Evolutionary conservation across 2,888 invertebrate genomes (phyloP), one percentile per base, ranked within the genome.

Genomic region (Noctua janthe): DNA sequence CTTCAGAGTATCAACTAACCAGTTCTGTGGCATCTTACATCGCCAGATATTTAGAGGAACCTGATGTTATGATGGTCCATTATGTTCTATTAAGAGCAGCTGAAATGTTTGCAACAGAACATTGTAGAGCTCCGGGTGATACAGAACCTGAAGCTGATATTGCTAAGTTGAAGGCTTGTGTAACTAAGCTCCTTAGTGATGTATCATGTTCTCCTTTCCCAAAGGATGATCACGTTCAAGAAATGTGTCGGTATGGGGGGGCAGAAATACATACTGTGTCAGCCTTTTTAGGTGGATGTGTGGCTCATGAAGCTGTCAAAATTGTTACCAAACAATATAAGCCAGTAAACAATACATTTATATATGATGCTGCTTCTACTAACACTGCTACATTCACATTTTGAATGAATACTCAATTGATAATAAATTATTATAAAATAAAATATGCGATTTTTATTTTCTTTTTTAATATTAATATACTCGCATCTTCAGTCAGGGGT

Each of bases 251-350:
- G 56, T 99, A 99, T 95, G 99, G 99, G 20, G 99, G 99, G 17
- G 98, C 99, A 17, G 99, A 99, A 95, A 97, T 99, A 82, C 99
- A 99, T 95, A 98, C 99, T 54, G 98, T 99, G 20, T 99, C 99
- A 20, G 98, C 99, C 11, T 99, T 99, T 93, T 97, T 99, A 87
- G 98, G 98, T 85, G 99, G 99, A 7, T 98, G 99, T 93, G 98
- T 98, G 49, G 99, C 99, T 13, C 99, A 99, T 93, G 99, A 99
- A 97, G 98, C 98, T 8, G 99, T 99, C 87, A 99, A 99, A 97
- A 97, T 99, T 80, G 97, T 99, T 78, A 99, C 99, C 5, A 98
- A 98, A 92, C 99, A 99, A 97, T 99, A 99, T 95, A 98, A 99
- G 92, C 99, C 99, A 62, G 97, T 99, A 79, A 98, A 99, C 95